phyloP scores from a whole-genome alignment of 2,888 invertebrate genomes.

The Phrixothrix hirtus region DNA sequence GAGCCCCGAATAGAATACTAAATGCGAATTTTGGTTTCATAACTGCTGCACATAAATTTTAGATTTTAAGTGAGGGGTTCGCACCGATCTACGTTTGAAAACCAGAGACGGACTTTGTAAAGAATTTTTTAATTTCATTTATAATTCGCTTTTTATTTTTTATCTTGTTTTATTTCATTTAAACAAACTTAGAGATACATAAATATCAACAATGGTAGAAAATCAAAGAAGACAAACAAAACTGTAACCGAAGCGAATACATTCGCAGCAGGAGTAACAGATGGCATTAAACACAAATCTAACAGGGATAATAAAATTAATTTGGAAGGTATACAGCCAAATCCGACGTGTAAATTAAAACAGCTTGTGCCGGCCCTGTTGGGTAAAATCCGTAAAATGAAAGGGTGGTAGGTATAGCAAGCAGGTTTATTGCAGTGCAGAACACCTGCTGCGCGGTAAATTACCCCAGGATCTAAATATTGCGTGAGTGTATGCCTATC shows the following conservation, averaged over 20 bases:
- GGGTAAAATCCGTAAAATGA: conserved; percentile 13
- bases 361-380: conserved; percentile 9
- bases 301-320: too few relatives aligned
- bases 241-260: too few relatives aligned
- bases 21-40: conserved; percentile 38
- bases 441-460: conserved; percentile 52
- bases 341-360: conserved; percentile 11
- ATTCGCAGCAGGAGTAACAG: too few relatives aligned
- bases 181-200: too few relatives aligned
- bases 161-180: too few relatives aligned
- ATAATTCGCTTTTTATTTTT: too few relatives aligned
- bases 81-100: conserved; percentile 1
- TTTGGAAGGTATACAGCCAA: too few relatives aligned
- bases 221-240: too few relatives aligned
- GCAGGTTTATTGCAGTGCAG: conserved; percentile 30
- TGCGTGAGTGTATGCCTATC: conserved; percentile 51
- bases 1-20: conserved; percentile 33
- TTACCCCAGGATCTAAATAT: conserved; percentile 51
- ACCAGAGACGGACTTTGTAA: not conserved
- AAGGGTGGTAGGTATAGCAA: conserved; percentile 27
- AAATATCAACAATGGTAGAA: too few relatives aligned
- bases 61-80: conserved; percentile 32
- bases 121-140: too few relatives aligned
- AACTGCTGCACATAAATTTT: conserved; percentile 38
- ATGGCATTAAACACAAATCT: too few relatives aligned